Evolutionary conservation across 2,797 vertebrate species (phyloP), one percentile per base, ranked within the genome.

Genomic region (Pteronotus mesoamericanus): DNA sequence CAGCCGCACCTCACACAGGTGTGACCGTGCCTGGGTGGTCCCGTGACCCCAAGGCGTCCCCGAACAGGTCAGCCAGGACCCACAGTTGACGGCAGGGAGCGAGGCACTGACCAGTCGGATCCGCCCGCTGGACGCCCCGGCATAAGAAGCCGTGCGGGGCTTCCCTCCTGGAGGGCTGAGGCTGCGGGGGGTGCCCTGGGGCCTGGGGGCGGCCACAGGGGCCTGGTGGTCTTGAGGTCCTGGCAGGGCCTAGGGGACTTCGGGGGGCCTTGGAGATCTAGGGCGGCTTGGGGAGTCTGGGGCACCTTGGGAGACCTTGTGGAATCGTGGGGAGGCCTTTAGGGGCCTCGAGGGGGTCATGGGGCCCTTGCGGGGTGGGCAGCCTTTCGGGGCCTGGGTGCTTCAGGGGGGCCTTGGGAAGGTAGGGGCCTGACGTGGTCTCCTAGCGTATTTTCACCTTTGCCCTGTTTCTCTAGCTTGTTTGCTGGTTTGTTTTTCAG

Each of bases 1-100:
- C 29, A 24, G 29, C 59, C 83, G 1, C 9, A 42, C 51, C 46
- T 22, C 68, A 46, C 4, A 12, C 59, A 18, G n/a, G 21, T 3
- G 15, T 29, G 44, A 53, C 15, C 0, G n/a, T 11, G n/a, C 10
- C 37, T 29, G 9, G 2, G 18, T 0, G 11, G 61, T 51, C 79
- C 46, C 37, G 0, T 80, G 83, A 72, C 48, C 11, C 19, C 12
- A 9, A 48, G 68, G 22, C 1, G 2, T 7, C 82, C 3, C n/a
- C 1, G 19, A 32, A 18, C 10, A 72, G 42, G 18, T 29, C 29
- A 29, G 37, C 55, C 29, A 11, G 59, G 69, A 61, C 57, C n/a
- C 32, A 12, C 11, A 19, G 4, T 22, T n/a, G 48, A 24, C 5
- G 4, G 22, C 14, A 48, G 80, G 78, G 48, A 53, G n/a, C 4